Conservation (phyloP, 1,140 invertebrate species). For the Drosophila burlai region DNA sequence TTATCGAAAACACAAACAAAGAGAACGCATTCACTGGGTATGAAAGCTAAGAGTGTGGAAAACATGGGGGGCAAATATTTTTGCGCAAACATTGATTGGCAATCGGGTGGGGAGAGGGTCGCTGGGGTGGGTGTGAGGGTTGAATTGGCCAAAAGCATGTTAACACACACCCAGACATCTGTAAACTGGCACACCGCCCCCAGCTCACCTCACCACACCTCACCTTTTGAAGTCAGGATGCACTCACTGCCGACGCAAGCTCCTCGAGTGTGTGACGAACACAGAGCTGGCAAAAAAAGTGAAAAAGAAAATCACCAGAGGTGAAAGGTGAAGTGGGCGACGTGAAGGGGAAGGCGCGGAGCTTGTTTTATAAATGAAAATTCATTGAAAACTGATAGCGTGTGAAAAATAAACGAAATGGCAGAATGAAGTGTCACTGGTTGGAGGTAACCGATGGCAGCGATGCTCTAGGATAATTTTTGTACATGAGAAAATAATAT, state of each 20-base stretch:
- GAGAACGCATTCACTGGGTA: slow-evolving; percentile 21
- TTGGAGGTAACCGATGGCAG: slow-evolving; percentile 25
- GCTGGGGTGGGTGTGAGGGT: background rate
- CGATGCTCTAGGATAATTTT: slow-evolving; percentile 13
- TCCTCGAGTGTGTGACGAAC: slow-evolving; percentile 52
- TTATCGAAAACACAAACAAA: slow-evolving; percentile 76
- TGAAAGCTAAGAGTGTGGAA: slow-evolving; percentile 71
- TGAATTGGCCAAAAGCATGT: slow-evolving; percentile 29
- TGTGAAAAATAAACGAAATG: slow-evolving; percentile 79
- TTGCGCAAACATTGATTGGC: slow-evolving; percentile 82
- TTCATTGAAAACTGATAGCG: slow-evolving; percentile 82
- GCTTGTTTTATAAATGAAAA: slow-evolving; percentile 72
- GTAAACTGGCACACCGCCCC: slow-evolving; percentile 39
- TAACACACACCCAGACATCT: slow-evolving; percentile 51
- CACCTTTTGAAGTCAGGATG: slow-evolving; percentile 58
- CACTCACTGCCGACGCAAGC: slow-evolving; percentile 38
- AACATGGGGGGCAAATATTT: slow-evolving; percentile 79
- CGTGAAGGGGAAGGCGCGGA: background rate
- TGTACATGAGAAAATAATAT: no score
- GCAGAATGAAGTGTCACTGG: slow-evolving; percentile 59
- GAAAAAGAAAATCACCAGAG: slow-evolving; percentile 27
- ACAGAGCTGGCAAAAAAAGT: slow-evolving; percentile 31
- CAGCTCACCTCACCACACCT: background rate
- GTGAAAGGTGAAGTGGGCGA: slow-evolving; percentile 22
- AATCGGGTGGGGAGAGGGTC: slow-evolving; percentile 33